Evolutionary conservation across 2,797 vertebrate genomes (phyloP), one percentile per base, ranked within the genome.

Genomic region (Alfaro cultratus): DNA sequence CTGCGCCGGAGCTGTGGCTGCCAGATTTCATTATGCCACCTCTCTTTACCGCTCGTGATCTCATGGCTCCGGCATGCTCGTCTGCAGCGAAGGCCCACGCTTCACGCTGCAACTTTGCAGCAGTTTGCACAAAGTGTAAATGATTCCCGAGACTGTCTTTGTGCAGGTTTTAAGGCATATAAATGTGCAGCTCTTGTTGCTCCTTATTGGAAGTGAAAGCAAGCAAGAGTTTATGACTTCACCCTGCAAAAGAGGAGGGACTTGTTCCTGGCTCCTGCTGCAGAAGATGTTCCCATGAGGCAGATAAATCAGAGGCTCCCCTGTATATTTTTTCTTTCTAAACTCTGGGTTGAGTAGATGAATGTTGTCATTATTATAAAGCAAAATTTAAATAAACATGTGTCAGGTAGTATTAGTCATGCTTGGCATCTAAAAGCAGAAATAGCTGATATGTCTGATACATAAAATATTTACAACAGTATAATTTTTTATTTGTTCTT

Each of bases 11-110:
- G 57, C 88, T 90, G 79, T 21, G 80, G 88, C 93, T 96, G 95
- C 96, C 96, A 96, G 95, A 92, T 95, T 95, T 95, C 91, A 96
- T 96, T 96, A 96, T 95, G 93, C 91, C 92, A 94, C 93, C 95
- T 96, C 94, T 93, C 94, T 93, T 90, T 92, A 92, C 85, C 81
- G 81, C 89, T 87, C 89, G 93, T 97, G 96, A 97, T 95, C 95
- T 97, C 97, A 97, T 88, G 86, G 93, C 93, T 94, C 91, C 94
- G 91, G 94, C 90, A 95, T 82, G 96, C 90, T 96, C 89, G 93
- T 95, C 95, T 95, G 95, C 91, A 88, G 90, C 85, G 47, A 53
- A 71, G 73, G 88, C 85, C 87, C 49, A 39, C 74, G 83, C 72
- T 88, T 46, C 75, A 68, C 77, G 60, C 82, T 71, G 71, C 29